A percentile compares a stretch with the other conserved stretches of the same genome.
Conservation (phyloP, 2,888 invertebrate genomes). For the Spodoptera picta region DNA sequence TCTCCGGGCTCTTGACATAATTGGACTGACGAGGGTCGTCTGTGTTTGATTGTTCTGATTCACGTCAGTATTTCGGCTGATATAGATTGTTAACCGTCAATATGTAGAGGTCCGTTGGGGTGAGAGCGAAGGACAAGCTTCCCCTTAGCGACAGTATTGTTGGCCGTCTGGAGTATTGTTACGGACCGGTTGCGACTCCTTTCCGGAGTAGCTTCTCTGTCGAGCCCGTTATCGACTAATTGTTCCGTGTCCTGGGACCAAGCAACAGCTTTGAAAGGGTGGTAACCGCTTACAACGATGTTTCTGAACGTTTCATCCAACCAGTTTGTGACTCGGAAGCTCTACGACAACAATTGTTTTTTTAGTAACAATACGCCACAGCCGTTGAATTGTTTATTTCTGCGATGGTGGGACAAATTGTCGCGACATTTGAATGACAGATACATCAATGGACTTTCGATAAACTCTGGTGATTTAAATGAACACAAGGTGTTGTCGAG, state of each 20-base stretch:
- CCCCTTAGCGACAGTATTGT: slow-evolving; percentile 75
- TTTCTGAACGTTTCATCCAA: slow-evolving; percentile 26
- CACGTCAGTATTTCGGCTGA: slow-evolving; percentile 69
- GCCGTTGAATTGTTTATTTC: slow-evolving; percentile 24
- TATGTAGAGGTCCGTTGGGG: slow-evolving; percentile 70
- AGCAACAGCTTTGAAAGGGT: slow-evolving; percentile 31
- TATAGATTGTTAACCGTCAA: slow-evolving; percentile 75
- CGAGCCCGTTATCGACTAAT: slow-evolving; percentile 62
- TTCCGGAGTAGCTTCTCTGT: slow-evolving; percentile 70
- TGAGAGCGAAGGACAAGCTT: slow-evolving; percentile 70
- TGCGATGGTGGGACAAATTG: not conserved
- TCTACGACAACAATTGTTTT: slow-evolving; percentile 12
- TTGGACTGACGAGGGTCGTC: slow-evolving; percentile 76
- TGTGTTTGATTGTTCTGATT: slow-evolving; percentile 71
- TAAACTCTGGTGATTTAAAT: slow-evolving; percentile 43
- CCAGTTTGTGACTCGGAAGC: slow-evolving; percentile 27
- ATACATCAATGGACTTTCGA: slow-evolving; percentile 27
- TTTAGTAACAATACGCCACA: slow-evolving; percentile 24
- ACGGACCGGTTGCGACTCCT: slow-evolving; percentile 71
- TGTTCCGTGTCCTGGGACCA: slow-evolving; percentile 61
- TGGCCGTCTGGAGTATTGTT: slow-evolving; percentile 74
- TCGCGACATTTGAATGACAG: slow-evolving; percentile 19
- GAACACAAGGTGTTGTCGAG: slow-evolving; percentile 32
- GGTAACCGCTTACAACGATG: slow-evolving; percentile 25
- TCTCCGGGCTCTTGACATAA: slow-evolving; percentile 67